Evolutionary conservation across 2,888 invertebrate genomes (phyloP), one percentile per base, ranked within the genome.

Genomic region (Cotesia congregata): DNA sequence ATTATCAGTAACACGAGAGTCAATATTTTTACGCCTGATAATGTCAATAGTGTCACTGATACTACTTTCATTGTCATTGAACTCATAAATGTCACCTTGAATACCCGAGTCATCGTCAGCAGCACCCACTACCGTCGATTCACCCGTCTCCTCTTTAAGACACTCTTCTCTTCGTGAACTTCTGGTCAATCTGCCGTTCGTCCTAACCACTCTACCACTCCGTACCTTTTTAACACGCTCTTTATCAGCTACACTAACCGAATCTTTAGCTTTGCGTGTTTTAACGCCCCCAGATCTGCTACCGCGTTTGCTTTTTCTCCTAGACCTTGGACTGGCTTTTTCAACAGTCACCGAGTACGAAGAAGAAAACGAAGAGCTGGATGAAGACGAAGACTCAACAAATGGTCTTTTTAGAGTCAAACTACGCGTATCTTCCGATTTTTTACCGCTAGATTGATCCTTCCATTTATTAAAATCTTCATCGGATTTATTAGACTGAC

Each of bases 21-120:
- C 86, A 77, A 86, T 86, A 79, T 85, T 84, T 81, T 83, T 87
- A 69, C 85, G 86, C 85, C 84, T 88, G 84, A 85, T 85, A 64
- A 83, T 85, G 68, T 84, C 86, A 62, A 88, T 80, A 67, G 50
- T 50, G 50, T 87, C 85, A 67, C 87, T 88, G 73, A 88, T 72
- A 67, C 86, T 89, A 76, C 88, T 88, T 64, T 90, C 91, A 70
- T 88, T 88, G 78, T 91, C 91, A 79, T 89, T 90, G 83, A 92
- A 92, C 81, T 92, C 91, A 80, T 91, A 93, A 77, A 92, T 90
- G 84, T 92, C 92, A 15, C 89, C 89, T 77, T 89, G 89, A 77
- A 89, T 89, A 0, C 89, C 89, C 0, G 89, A 89, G 80, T 89
- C 89, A 30, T 89, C 89, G 41, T 89, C 89, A 5, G 85, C 88